These are phyloP conservation scores for Aphrocallistes beatrix DNA, from an alignment of 37 sponge, comb jelly and placozoan species.

Conservation along the genomic window DNA sequence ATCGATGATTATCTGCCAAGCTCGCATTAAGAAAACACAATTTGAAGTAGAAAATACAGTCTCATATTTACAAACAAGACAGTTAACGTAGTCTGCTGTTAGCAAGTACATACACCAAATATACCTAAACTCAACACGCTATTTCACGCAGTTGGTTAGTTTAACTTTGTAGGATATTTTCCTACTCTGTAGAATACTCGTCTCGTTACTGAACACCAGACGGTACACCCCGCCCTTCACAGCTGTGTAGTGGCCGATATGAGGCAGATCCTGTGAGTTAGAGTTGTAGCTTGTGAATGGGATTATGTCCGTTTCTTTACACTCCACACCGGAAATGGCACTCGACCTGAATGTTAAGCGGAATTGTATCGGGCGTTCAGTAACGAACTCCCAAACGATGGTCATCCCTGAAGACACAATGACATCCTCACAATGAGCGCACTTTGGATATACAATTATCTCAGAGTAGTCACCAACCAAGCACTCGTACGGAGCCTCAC, in stretches of 20 bases:
- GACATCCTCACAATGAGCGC: background rate
- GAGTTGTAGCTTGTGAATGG: background rate
- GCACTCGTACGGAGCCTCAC: background rate
- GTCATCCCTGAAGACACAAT: conserved; percentile 4
- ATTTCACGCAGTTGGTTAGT: background rate
- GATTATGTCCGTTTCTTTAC: background rate
- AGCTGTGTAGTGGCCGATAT: background rate
- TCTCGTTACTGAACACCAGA: conserved; percentile 4
- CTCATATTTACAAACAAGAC: too few relatives aligned
- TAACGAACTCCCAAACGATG: background rate
- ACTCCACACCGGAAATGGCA: background rate
- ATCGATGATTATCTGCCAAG: too few relatives aligned
- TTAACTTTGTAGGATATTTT: conserved; percentile 15
- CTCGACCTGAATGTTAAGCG: background rate
- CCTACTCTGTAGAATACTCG: background rate
- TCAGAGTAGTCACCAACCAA: conserved; percentile 18
- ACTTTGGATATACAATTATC: background rate
- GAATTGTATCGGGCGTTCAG: conserved; percentile 7
- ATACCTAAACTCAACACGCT: too few relatives aligned
- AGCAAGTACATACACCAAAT: too few relatives aligned
- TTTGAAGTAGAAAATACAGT: too few relatives aligned
- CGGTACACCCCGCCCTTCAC: background rate
- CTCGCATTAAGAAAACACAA: too few relatives aligned
- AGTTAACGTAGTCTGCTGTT: too few relatives aligned
- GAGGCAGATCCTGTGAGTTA: background rate